phyloP scores from a whole-genome alignment of 2,797 vertebrate genomes.

The Crenichthys baileyi region DNA sequence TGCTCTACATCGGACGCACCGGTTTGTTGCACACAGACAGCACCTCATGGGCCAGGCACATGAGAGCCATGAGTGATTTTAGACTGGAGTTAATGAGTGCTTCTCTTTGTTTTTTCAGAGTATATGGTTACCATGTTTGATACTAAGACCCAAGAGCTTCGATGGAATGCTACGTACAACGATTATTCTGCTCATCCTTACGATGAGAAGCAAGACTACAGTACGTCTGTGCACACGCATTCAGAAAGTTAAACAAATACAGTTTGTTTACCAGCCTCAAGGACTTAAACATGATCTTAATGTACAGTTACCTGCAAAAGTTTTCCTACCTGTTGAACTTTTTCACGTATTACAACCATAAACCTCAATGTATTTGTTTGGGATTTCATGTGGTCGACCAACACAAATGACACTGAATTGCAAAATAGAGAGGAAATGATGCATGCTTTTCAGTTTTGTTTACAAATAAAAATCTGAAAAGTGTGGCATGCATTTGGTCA shows the following conservation, averaged over 20 bases:
- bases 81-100: not conserved
- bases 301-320: not conserved
- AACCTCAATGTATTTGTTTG: not conserved
- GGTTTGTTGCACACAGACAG: slow-evolving; percentile 69
- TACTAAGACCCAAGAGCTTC: slow-evolving; percentile 89
- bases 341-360: not conserved
- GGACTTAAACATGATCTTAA: not conserved
- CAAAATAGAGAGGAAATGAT: no score
- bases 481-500: no score
- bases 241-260: not conserved
- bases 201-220: slow-evolving; percentile 87
- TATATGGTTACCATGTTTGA: slow-evolving; percentile 97
- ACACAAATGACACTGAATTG: not conserved
- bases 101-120: slow-evolving; percentile 76
- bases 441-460: no score
- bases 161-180: slow-evolving; percentile 94
- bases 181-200: slow-evolving; percentile 89
- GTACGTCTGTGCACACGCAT: slow-evolving; percentile 76
- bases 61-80: not conserved
- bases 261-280: not conserved
- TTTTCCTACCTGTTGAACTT: not conserved
- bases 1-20: slow-evolving; percentile 94
- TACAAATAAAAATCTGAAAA: no score
- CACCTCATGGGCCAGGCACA: not conserved
- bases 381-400: not conserved